phyloP scores from a whole-genome alignment of 2,113 vertebrate genomes.

The Cnemophilus loriae region DNA sequence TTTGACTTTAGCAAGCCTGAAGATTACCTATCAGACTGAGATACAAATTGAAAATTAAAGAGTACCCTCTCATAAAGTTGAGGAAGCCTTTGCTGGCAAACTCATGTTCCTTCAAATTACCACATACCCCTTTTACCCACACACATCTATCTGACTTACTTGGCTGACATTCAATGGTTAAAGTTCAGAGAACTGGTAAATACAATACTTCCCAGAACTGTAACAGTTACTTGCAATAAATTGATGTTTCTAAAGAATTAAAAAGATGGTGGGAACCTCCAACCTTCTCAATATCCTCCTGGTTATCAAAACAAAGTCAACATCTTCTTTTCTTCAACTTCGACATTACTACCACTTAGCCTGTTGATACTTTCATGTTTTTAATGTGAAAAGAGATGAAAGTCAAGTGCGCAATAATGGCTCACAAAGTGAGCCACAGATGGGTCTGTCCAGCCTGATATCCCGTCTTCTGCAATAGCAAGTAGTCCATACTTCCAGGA shows the following conservation, averaged over 20 bases:
- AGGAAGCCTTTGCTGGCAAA: not conserved
- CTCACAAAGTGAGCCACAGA: not conserved
- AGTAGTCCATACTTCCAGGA: not conserved
- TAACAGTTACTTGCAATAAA: not conserved
- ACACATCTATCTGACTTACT: not conserved
- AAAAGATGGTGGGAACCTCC: not conserved
- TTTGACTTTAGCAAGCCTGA: not conserved
- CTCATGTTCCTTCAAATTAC: not conserved
- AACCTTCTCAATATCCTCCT: not conserved
- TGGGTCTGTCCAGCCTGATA: not conserved
- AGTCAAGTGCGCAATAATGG: not conserved
- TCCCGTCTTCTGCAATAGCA: not conserved
- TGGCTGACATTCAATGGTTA: not conserved
- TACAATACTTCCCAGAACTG: not conserved
- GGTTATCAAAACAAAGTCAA: not conserved
- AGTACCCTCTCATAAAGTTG: not conserved
- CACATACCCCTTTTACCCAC: not conserved
- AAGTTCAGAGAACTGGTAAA: not conserved
- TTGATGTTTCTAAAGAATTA: not conserved
- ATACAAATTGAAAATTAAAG: not conserved
- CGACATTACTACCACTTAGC: not conserved
- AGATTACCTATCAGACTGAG: not conserved
- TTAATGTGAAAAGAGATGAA: not conserved
- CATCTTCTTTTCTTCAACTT: not conserved
- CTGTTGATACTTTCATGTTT: not conserved